Percentiles rank a stretch among this genome's conserved stretches.
phyloP scores from a whole-genome alignment of 2,797 vertebrate species.

The Nyctibius grandis region DNA sequence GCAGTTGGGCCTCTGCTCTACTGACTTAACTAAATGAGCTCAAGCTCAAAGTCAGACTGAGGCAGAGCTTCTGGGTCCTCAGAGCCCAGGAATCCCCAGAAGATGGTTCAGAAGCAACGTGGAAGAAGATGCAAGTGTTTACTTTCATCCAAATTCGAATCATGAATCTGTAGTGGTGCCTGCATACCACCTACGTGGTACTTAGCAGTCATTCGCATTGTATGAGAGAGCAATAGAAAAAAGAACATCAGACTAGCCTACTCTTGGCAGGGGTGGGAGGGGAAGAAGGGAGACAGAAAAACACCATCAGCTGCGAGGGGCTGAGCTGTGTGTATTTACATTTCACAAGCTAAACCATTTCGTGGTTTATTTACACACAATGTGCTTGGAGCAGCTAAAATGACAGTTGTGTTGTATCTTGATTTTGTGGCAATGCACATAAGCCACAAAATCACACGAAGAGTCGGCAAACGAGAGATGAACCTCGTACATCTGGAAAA shows the following conservation, averaged over 20 bases:
- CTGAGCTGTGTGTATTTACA: constrained; percentile 50
- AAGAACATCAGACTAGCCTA: constrained; percentile 10
- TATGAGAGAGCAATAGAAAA: constrained; percentile 35
- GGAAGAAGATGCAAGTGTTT: not conserved
- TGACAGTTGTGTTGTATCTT: constrained; percentile 49
- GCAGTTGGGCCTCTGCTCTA: constrained; percentile 10
- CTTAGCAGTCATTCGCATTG: constrained; percentile 21
- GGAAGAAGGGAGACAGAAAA: constrained; percentile 46
- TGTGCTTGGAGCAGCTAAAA: constrained; percentile 53
- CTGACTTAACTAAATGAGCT: not conserved
- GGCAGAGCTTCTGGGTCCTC: not conserved
- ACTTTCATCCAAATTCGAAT: not conserved
- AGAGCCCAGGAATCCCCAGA: not conserved
- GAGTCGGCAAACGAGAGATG: not conserved
- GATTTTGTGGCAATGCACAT: not conserved
- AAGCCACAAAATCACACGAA: not conserved
- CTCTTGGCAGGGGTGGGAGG: constrained; percentile 56
- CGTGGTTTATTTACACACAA: constrained; percentile 60
- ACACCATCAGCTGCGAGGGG: constrained; percentile 40
- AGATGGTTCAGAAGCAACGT: not conserved
- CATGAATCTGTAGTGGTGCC: not conserved
- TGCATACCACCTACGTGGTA: constrained; percentile 47
- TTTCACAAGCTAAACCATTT: constrained; percentile 54
- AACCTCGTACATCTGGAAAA: not conserved
- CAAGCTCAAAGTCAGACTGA: not conserved